Percentiles rank a stretch among this genome's conserved stretches.
phyloP scores from a whole-genome alignment of 2,888 invertebrate genomes.

The Brachypterus glaber region DNA sequence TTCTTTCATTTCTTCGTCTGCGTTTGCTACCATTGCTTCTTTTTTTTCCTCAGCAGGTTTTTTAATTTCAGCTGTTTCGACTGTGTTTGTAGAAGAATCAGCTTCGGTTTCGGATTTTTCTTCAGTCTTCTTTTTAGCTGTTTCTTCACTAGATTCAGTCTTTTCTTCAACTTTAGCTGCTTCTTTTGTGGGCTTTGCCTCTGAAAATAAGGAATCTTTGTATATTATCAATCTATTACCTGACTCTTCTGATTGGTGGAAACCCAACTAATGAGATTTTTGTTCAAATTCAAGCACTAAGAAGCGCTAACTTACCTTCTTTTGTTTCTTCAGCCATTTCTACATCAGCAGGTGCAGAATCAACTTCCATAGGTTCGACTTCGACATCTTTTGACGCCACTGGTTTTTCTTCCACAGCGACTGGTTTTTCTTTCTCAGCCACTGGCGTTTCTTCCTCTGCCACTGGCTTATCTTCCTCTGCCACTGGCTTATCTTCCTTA shows the following conservation, averaged over 20 bases:
- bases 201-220: no score
- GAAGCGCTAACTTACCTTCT: no score
- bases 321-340: no score
- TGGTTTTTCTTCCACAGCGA: slow-evolving; percentile 11
- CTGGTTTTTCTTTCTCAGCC: slow-evolving; percentile 12
- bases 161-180: slow-evolving; percentile 9
- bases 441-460: slow-evolving; percentile 11
- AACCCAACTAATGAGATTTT: no score
- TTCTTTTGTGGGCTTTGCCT: no score
- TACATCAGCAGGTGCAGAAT: slow-evolving; percentile 18
- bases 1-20: slow-evolving; percentile 30
- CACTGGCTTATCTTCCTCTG: slow-evolving; percentile 14
- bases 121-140: background rate
- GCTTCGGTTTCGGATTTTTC: slow-evolving; percentile 12
- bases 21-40: slow-evolving; percentile 33
- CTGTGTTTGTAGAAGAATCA: slow-evolving; percentile 8
- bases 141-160: slow-evolving; percentile 4
- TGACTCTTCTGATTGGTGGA: no score
- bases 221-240: no score
- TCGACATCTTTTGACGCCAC: slow-evolving; percentile 14
- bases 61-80: slow-evolving; percentile 7
- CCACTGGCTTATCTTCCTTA: slow-evolving; percentile 16
- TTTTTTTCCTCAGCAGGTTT: slow-evolving; percentile 12
- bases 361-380: slow-evolving; percentile 22
- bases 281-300: no score